Conservation (phyloP, 1,140 invertebrate genomes). For the Halesus radiatus region DNA sequence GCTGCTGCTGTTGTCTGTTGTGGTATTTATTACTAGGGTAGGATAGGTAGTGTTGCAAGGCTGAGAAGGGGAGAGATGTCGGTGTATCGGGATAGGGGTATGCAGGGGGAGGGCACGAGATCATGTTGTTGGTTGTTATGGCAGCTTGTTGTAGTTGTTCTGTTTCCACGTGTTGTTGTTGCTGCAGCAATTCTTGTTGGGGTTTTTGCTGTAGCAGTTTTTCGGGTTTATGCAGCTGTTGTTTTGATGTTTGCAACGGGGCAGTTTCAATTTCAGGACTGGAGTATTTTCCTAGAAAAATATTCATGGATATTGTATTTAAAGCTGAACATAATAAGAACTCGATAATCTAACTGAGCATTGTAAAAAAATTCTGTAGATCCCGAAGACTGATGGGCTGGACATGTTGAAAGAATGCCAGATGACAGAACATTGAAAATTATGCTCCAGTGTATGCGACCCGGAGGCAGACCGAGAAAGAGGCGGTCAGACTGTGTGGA, state of each 20-base stretch:
- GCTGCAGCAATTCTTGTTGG: background rate
- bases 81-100: constrained; percentile 38
- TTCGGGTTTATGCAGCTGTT: background rate
- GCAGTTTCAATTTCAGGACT: background rate
- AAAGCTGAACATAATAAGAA: no score
- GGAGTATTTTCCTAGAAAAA: no score
- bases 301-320: no score
- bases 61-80: constrained; percentile 33
- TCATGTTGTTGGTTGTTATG: background rate
- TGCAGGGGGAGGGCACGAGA: constrained; percentile 37
- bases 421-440: no score
- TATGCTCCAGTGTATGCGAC: no score
- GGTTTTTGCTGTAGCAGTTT: background rate
- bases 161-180: background rate
- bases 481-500: no score
- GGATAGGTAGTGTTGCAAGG: constrained; percentile 49
- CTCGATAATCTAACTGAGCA: no score
- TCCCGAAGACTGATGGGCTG: no score
- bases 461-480: no score
- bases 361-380: no score
- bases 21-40: constrained; percentile 44
- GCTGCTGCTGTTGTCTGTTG: constrained; percentile 11
- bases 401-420: no score
- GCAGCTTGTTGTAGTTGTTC: background rate
- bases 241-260: no score